These are phyloP conservation scores for Trissolcus basalis DNA, from an alignment of 1,140 invertebrate genomes.

Conservation along the genomic window DNA sequence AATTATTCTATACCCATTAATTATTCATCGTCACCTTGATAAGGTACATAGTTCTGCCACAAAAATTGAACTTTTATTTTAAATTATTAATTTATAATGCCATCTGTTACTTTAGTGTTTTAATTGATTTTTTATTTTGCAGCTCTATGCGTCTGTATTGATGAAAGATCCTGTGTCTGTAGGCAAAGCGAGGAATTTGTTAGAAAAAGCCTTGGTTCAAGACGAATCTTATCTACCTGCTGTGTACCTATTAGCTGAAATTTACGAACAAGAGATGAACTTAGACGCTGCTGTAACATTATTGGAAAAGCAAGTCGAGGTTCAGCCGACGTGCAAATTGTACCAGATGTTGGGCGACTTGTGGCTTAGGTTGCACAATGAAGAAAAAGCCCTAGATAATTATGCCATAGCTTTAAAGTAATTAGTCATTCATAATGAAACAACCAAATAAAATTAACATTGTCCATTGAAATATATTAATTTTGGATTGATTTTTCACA, in stretches of 20 bases:
- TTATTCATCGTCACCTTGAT: too few relatives aligned
- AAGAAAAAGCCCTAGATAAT: slow-evolving; percentile 84
- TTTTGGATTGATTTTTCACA: slow-evolving; percentile 4
- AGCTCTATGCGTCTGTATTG: slow-evolving; percentile 84
- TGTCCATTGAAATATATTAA: too few relatives aligned
- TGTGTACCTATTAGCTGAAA: slow-evolving; percentile 82
- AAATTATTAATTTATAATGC: slow-evolving; percentile 9
- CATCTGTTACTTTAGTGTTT: not conserved
- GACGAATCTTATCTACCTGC: slow-evolving; percentile 82
- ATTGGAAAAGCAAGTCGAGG: slow-evolving; percentile 79
- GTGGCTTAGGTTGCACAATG: slow-evolving; percentile 77
- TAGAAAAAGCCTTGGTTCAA: slow-evolving; percentile 83
- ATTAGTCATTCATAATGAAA: slow-evolving; percentile 10
- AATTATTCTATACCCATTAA: too few relatives aligned
- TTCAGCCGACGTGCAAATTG: slow-evolving; percentile 80
- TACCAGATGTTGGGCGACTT: slow-evolving; percentile 85
- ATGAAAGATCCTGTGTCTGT: slow-evolving; percentile 82
- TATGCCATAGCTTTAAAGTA: slow-evolving; percentile 83
- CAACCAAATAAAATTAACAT: too few relatives aligned
- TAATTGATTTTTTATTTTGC: slow-evolving; percentile 58
- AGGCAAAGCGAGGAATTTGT: slow-evolving; percentile 80
- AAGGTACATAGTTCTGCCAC: too few relatives aligned
- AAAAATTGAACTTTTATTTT: slow-evolving; percentile 13
- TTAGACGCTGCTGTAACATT: slow-evolving; percentile 79
- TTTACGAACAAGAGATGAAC: slow-evolving; percentile 79